Conservation (phyloP, 2,113 vertebrate genomes). For the Equus przewalskii region DNA sequence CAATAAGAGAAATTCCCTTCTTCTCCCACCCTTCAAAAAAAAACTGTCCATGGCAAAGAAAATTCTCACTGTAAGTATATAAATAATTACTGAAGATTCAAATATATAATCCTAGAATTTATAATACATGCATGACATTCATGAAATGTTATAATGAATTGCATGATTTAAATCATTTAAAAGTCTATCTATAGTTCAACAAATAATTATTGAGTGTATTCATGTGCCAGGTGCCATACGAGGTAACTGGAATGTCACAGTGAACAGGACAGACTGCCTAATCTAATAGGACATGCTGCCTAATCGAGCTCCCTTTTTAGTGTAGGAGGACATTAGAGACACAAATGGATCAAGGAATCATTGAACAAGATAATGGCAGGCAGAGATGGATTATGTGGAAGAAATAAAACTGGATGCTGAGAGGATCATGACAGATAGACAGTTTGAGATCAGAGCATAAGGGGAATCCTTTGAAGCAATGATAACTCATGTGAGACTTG, state of each 20-base stretch:
- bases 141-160: neutral
- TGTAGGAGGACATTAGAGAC: neutral
- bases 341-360: neutral
- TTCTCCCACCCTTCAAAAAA: accelerated
- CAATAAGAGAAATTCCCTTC: neutral
- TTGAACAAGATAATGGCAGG: neutral
- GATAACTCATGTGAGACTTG: neutral
- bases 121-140: neutral
- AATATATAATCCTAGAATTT: neutral
- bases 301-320: neutral
- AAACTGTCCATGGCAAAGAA: neutral
- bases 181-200: neutral
- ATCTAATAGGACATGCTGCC: no score
- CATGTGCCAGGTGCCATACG: accelerated
- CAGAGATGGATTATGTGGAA: neutral
- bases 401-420: neutral
- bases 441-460: neutral
- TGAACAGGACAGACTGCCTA: neutral
- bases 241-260: neutral
- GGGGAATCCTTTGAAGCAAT: neutral
- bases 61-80: neutral
- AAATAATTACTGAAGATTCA: neutral
- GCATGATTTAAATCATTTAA: neutral
- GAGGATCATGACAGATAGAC: neutral
- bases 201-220: neutral